A percentile compares a stretch with the other conserved stretches of the same genome.
Conservation (phyloP, 2,888 invertebrate genomes). For the Malthinus flaveolus region DNA sequence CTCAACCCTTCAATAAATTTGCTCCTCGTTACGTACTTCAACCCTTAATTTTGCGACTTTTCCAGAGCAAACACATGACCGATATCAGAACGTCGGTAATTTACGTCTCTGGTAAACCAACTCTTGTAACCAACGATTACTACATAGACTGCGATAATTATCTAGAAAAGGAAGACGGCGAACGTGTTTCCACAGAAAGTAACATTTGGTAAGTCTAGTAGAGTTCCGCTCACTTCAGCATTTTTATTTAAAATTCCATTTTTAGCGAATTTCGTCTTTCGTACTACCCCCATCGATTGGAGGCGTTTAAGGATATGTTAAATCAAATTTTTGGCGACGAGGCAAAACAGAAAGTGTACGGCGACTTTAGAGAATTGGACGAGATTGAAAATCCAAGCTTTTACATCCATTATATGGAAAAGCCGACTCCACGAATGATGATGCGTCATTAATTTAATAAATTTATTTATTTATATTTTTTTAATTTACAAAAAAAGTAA, state of each 20-base stretch:
- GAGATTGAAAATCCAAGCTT: constrained; percentile 72
- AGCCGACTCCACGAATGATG: constrained; percentile 47
- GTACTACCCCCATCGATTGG: constrained; percentile 83
- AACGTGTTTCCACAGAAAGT: not conserved
- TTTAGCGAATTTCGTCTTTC: constrained; percentile 82
- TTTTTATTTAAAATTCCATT: constrained; percentile 31
- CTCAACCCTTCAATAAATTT: too few relatives aligned
- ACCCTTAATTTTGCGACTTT: too few relatives aligned
- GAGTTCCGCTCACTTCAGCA: constrained; percentile 19
- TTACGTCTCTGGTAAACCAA: constrained; percentile 74
- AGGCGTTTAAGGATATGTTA: constrained; percentile 72
- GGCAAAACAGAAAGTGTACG: constrained; percentile 72
- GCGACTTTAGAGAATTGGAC: constrained; percentile 76
- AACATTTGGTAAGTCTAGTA: constrained; percentile 11
- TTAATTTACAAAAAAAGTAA: not conserved
- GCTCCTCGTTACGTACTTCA: too few relatives aligned
- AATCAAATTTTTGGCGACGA: constrained; percentile 68
- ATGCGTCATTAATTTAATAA: constrained; percentile 10
- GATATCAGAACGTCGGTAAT: constrained; percentile 86
- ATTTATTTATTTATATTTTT: not conserved
- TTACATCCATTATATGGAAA: constrained; percentile 83
- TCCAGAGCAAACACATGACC: constrained; percentile 77
- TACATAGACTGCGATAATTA: constrained; percentile 59
- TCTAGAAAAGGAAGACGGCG: constrained; percentile 8
- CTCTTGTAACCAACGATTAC: constrained; percentile 82